Evolutionary conservation across 2,113 vertebrate species (phyloP).

Genomic region (Limanda limanda): DNA sequence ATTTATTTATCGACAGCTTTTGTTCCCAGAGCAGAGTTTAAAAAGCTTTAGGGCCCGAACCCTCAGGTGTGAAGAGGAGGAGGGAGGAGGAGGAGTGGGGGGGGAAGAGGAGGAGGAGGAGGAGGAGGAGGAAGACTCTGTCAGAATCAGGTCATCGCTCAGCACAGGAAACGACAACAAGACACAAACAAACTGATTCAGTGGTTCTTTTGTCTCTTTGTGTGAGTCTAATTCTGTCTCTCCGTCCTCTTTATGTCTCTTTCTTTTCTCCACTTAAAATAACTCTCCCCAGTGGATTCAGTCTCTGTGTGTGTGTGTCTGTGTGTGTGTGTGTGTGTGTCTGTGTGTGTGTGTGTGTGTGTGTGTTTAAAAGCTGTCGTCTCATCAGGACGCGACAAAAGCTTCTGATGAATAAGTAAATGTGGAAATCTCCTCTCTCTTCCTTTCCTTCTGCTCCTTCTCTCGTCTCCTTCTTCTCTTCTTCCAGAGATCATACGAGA

Average conservation of each 20-base stretch:
- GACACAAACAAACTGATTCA: not conserved
- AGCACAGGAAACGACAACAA: constrained; percentile 11
- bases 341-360: not conserved
- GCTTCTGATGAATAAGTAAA: constrained; percentile 65
- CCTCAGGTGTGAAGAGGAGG: not conserved
- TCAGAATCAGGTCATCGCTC: constrained; percentile 39
- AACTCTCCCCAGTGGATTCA: too few species aligned
- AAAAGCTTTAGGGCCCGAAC: too few species aligned
- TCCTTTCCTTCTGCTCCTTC: not conserved
- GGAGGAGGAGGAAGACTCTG: not conserved
- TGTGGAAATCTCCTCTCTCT: constrained; percentile 37
- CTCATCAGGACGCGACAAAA: constrained; percentile 22
- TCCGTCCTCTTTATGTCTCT: not conserved
- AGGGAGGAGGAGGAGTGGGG: not conserved
- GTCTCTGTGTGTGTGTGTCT: not conserved
- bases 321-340: constrained; percentile 15
- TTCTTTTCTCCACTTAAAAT: constrained; percentile 3
- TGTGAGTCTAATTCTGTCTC: not conserved
- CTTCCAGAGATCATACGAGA: constrained; percentile 17
- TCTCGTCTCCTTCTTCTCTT: constrained; percentile 2
- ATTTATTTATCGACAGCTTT: too few species aligned
- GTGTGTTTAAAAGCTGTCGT: constrained; percentile 21
- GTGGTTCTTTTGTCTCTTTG: not conserved
- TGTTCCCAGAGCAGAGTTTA: too few species aligned
- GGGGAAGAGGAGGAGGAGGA: not conserved